Percentiles rank a stretch among this genome's conserved stretches.
Evolutionary conservation across 2,113 vertebrate species (phyloP).

Genomic region (Myiagra hebetior): DNA sequence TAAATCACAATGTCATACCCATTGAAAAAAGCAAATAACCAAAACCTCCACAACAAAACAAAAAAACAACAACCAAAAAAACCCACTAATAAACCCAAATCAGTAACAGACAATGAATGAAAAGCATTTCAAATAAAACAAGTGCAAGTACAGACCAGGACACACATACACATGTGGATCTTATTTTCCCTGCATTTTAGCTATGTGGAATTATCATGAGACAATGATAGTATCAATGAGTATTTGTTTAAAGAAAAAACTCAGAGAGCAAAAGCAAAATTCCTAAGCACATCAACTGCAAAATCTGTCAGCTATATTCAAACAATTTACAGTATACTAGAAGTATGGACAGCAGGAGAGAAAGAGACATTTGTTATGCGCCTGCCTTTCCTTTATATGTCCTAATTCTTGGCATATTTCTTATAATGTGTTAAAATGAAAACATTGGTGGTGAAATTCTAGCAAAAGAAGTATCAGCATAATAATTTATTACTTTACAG

Average conservation of each 20-base stretch:
- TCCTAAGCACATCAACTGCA: background rate
- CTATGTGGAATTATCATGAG: background rate
- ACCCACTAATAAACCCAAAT: background rate
- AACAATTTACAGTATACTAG: background rate
- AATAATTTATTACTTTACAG: background rate
- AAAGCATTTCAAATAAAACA: background rate
- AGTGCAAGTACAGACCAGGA: background rate
- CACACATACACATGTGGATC: background rate
- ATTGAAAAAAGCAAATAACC: background rate
- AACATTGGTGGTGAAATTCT: background rate
- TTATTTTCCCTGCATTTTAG: background rate
- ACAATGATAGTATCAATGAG: background rate
- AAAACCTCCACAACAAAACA: background rate
- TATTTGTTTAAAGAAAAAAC: background rate
- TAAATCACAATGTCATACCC: background rate
- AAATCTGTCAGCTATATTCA: background rate
- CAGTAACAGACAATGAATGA: background rate
- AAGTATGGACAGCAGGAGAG: background rate
- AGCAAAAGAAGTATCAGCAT: background rate
- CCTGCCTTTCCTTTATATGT: background rate
- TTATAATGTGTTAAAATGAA: background rate
- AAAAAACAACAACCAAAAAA: background rate
- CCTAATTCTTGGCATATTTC: background rate
- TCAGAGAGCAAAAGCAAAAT: background rate
- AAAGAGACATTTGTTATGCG: background rate